A percentile compares a stretch with the other conserved stretches of the same genome.
phyloP scores from a whole-genome alignment of 1,140 invertebrate genomes.

The Drosophila nannoptera region DNA sequence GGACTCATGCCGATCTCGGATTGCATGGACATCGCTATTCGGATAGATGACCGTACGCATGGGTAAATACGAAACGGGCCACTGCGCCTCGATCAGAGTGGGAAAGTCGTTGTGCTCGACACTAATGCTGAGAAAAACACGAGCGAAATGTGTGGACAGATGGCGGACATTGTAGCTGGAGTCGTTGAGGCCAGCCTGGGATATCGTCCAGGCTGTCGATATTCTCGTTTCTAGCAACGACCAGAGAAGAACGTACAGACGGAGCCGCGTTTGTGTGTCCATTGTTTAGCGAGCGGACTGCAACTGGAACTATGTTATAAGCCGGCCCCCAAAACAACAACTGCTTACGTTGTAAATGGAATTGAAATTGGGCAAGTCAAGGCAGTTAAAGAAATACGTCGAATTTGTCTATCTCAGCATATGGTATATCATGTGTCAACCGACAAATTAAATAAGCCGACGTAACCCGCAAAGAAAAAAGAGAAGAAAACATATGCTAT shows the following conservation, averaged over 20 bases:
- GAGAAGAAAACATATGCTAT: slow-evolving; percentile 8
- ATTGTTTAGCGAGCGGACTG: slow-evolving; percentile 43
- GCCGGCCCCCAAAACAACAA: slow-evolving; percentile 11
- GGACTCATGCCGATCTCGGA: slow-evolving; percentile 20
- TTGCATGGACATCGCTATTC: slow-evolving; percentile 49
- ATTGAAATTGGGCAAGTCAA: slow-evolving; percentile 22
- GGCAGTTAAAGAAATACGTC: slow-evolving; percentile 25
- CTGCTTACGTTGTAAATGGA: slow-evolving; percentile 29
- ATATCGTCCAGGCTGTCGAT: slow-evolving; percentile 39
- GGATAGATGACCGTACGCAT: slow-evolving; percentile 64
- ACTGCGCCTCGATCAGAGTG: slow-evolving; percentile 71
- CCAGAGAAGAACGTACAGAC: slow-evolving; percentile 7
- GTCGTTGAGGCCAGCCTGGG: slow-evolving; percentile 60
- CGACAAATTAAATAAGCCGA: slow-evolving; percentile 7
- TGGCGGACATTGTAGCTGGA: slow-evolving; percentile 70
- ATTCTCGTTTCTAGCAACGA: slow-evolving; percentile 6
- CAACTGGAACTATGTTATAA: slow-evolving; percentile 21
- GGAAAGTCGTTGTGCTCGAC: slow-evolving; percentile 53
- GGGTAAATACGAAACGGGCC: slow-evolving; percentile 67
- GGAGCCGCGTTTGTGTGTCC: slow-evolving; percentile 31
- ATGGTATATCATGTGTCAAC: slow-evolving; percentile 32
- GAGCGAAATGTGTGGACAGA: slow-evolving; percentile 66
- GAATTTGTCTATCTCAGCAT: slow-evolving; percentile 37
- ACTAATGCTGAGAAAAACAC: slow-evolving; percentile 72
- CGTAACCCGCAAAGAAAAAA: slow-evolving; percentile 10